Conservation (phyloP, 2,113 vertebrate genomes). For the Ictidomys tridecemlineatus region DNA sequence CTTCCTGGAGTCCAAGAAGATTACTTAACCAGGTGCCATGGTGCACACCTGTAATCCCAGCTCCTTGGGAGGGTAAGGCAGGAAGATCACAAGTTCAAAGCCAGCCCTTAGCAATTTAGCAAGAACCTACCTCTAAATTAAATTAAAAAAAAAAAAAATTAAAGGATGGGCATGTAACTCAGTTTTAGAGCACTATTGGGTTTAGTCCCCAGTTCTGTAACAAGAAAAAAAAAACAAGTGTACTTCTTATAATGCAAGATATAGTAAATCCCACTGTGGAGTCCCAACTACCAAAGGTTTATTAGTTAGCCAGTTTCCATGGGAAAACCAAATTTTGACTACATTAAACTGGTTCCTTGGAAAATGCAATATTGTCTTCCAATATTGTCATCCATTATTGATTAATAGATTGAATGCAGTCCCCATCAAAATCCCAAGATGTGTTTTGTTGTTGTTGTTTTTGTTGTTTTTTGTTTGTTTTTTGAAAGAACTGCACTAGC, state of each 20-base stretch:
- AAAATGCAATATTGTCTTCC: neutral
- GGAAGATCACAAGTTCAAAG: neutral
- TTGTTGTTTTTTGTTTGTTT: neutral
- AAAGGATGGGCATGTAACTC: neutral
- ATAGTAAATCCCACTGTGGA: neutral
- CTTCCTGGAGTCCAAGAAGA: neutral
- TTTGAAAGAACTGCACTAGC: neutral
- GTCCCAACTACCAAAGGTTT: neutral
- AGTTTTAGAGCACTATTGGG: neutral
- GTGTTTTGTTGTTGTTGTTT: neutral
- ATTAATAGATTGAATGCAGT: neutral
- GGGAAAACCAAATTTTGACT: neutral
- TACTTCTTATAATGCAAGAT: neutral
- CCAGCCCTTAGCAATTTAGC: neutral
- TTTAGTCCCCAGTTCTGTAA: neutral
- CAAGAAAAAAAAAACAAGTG: neutral
- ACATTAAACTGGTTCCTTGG: neutral
- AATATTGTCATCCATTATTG: neutral
- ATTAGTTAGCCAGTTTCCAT: slow-evolving; percentile 3
- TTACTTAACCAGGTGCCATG: neutral
- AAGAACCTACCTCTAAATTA: neutral
- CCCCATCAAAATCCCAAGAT: neutral
- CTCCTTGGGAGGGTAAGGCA: neutral
- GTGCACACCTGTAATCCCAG: neutral
- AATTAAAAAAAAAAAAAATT: too few relatives aligned